Evolutionary conservation across 2,888 invertebrate species (phyloP).

Genomic region (Cataglyphis rosenhaueri): DNA sequence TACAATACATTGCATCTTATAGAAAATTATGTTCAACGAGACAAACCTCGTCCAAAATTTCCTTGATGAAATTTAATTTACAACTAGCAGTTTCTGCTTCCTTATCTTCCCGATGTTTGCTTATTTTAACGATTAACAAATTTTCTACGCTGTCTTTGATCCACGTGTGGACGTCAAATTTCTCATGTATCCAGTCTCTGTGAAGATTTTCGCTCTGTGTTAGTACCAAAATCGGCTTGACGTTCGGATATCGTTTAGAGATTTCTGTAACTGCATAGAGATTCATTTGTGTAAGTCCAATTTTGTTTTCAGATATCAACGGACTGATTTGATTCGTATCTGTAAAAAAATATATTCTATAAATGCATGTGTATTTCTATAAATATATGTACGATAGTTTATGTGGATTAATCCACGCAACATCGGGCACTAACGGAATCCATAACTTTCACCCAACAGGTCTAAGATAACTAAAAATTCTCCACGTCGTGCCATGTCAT

Average conservation of each 20-base stretch:
- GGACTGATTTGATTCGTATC: conserved; percentile 82
- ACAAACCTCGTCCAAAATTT: conserved; percentile 71
- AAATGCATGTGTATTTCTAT: neutral
- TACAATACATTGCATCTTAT: neutral
- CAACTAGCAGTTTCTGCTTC: conserved; percentile 59
- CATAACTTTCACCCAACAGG: conserved; percentile 84
- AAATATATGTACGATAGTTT: neutral
- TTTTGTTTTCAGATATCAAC: conserved; percentile 76
- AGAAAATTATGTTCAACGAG: neutral
- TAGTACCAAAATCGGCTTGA: conserved; percentile 82
- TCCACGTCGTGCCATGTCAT: conserved; percentile 83
- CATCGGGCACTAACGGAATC: conserved; percentile 81
- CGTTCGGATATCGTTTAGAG: conserved; percentile 81
- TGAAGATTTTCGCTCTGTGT: conserved; percentile 82
- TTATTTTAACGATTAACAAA: conserved; percentile 72
- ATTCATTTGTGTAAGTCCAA: conserved; percentile 84
- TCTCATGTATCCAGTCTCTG: conserved; percentile 78
- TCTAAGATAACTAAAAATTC: conserved; percentile 85
- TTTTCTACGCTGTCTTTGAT: conserved; percentile 74
- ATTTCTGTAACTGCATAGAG: conserved; percentile 83
- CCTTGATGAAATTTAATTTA: conserved; percentile 64
- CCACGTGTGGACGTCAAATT: conserved; percentile 78
- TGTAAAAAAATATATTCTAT: conserved; percentile 59
- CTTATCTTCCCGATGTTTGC: conserved; percentile 46
- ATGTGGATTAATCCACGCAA: neutral